phyloP scores from a whole-genome alignment of 2,888 invertebrate species.

The Tuta absoluta region DNA sequence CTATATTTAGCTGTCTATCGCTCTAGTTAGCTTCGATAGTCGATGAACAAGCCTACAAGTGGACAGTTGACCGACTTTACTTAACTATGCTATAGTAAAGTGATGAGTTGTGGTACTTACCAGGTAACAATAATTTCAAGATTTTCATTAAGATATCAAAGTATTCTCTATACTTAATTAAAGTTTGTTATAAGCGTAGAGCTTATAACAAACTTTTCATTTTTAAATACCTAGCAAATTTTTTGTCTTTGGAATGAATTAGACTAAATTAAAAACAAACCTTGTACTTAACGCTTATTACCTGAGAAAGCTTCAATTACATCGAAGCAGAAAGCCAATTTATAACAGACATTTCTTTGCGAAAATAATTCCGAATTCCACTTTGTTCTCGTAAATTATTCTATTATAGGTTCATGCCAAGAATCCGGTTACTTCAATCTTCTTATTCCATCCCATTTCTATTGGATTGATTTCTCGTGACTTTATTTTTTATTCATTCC shows the following conservation, averaged over 20 bases:
- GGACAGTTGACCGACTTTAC: conserved; percentile 51
- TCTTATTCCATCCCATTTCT: conserved; percentile 2
- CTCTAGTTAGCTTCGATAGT: conserved; percentile 28
- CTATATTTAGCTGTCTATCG: conserved; percentile 22
- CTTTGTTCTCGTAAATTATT: conserved; percentile 26
- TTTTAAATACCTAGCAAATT: too few species aligned
- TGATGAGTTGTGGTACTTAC: background rate
- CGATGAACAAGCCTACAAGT: conserved; percentile 43
- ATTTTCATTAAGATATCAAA: too few species aligned
- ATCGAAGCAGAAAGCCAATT: conserved; percentile 12
- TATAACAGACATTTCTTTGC: conserved; percentile 17
- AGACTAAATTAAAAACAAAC: background rate
- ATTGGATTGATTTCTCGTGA: background rate
- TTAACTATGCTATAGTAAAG: conserved; percentile 17
- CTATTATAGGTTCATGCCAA: conserved; percentile 15
- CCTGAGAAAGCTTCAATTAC: conserved; percentile 14
- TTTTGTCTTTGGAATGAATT: too few species aligned
- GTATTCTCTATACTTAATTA: too few species aligned
- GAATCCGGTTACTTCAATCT: conserved; percentile 5
- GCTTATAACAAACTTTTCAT: too few species aligned
- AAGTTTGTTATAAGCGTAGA: too few species aligned
- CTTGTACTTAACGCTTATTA: conserved; percentile 7
- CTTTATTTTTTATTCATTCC: conserved; percentile 4
- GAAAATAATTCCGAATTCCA: conserved; percentile 18
- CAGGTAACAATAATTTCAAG: background rate